Percentiles rank a stretch among this genome's conserved stretches.
These are phyloP conservation scores for Caradrina clavipalpis DNA, from an alignment of 2,888 invertebrate genomes.

Conservation along the genomic window DNA sequence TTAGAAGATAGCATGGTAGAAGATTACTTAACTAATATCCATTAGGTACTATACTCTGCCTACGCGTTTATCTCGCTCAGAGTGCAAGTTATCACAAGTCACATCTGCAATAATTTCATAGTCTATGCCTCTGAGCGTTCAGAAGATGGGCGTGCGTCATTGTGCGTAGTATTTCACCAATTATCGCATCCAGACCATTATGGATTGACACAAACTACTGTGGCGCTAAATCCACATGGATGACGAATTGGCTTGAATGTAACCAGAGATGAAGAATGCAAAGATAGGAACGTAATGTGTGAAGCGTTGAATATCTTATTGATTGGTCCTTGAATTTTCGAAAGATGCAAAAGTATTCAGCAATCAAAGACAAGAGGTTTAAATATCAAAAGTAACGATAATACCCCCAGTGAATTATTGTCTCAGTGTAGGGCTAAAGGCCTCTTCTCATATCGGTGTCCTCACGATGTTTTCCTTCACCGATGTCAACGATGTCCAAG, in stretches of 20 bases:
- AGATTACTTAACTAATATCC: not conserved
- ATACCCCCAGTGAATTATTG: too few relatives aligned
- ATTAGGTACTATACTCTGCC: not conserved
- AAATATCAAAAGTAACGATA: too few relatives aligned
- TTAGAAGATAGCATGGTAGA: not conserved
- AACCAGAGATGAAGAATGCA: not conserved
- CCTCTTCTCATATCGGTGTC: too few relatives aligned
- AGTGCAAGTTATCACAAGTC: conserved; percentile 22
- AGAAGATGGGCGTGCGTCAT: conserved; percentile 82
- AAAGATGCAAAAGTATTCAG: too few relatives aligned
- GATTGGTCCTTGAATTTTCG: not conserved
- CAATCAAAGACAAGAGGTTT: too few relatives aligned
- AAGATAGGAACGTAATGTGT: not conserved
- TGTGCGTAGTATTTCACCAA: conserved; percentile 85
- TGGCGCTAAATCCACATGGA: conserved; percentile 74
- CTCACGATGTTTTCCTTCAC: too few relatives aligned
- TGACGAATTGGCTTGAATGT: conserved; percentile 55
- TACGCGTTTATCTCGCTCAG: not conserved
- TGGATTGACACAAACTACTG: conserved; percentile 74
- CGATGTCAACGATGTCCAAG: too few relatives aligned
- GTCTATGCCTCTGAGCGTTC: conserved; percentile 74
- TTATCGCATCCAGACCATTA: conserved; percentile 85
- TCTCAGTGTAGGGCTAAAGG: too few relatives aligned
- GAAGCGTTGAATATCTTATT: not conserved
- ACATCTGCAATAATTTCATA: conserved; percentile 50